Conservation (phyloP, 2,797 vertebrate genomes). For the Argentina silus region DNA sequence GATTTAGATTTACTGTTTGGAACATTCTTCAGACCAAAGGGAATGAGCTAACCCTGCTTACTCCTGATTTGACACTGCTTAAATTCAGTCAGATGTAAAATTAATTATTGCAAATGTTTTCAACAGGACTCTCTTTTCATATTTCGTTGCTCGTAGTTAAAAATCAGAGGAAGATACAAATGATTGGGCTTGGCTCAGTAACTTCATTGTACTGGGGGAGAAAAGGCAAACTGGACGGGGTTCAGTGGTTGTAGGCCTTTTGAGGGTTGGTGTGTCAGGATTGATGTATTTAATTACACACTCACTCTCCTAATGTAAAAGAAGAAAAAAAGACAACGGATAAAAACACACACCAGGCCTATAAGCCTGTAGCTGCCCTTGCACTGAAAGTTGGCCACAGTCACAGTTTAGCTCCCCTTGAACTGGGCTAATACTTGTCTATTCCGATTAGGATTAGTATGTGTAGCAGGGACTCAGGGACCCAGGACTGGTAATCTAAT, state of each 20-base stretch:
- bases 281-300: constrained; percentile 81
- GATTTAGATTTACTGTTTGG: constrained; percentile 60
- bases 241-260: constrained; percentile 77
- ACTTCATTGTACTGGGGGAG: constrained; percentile 73
- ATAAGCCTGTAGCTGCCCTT: constrained; percentile 74
- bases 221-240: constrained; percentile 66
- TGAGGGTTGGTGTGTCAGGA: constrained; percentile 75
- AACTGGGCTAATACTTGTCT: constrained; percentile 88
- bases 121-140: constrained; percentile 70
- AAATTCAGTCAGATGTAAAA: constrained; percentile 81
- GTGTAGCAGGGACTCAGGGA: constrained; percentile 78
- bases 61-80: constrained; percentile 77
- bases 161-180: constrained; percentile 79
- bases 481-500: constrained; percentile 87
- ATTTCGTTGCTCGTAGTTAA: constrained; percentile 74
- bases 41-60: constrained; percentile 77
- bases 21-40: constrained; percentile 73
- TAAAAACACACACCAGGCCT: constrained; percentile 52
- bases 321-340: constrained; percentile 55
- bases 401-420: constrained; percentile 80
- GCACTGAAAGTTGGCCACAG: constrained; percentile 73
- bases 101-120: constrained; percentile 79
- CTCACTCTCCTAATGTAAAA: constrained; percentile 76
- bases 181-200: constrained; percentile 78
- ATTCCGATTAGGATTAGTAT: constrained; percentile 89